Percentiles rank a stretch among this genome's conserved stretches.
These are phyloP conservation scores for Maccullochella peelii DNA, from an alignment of 2,113 vertebrate species.

Conservation along the genomic window DNA sequence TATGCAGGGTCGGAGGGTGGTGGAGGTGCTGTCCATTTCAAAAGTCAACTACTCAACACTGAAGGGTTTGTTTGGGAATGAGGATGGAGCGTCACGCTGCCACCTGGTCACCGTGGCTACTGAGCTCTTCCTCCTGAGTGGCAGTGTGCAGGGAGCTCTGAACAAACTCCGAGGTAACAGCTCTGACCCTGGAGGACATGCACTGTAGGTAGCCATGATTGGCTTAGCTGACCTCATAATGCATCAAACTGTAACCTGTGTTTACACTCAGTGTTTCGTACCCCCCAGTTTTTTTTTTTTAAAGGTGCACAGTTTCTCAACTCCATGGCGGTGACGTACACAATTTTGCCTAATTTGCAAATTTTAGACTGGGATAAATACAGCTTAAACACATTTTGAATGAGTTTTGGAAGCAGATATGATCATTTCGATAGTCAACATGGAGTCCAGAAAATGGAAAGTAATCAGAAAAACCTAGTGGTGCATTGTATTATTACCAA, in stretches of 20 bases:
- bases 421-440: too few relatives aligned
- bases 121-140: constrained; percentile 90
- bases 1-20: constrained; percentile 88
- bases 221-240: not conserved
- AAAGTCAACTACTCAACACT: constrained; percentile 88
- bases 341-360: too few relatives aligned
- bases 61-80: constrained; percentile 88
- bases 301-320: not conserved
- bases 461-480: too few relatives aligned
- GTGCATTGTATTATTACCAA: too few relatives aligned
- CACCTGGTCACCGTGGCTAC: constrained; percentile 90
- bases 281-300: not conserved
- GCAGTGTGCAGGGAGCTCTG: constrained; percentile 87
- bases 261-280: not conserved
- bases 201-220: accelerated
- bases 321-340: not conserved
- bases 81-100: constrained; percentile 86
- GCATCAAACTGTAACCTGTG: not conserved
- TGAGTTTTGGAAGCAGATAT: too few relatives aligned
- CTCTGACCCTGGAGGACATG: not conserved
- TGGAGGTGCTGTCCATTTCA: constrained; percentile 84
- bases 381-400: too few relatives aligned
- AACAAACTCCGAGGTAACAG: constrained; percentile 88
- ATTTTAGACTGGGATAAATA: too few relatives aligned
- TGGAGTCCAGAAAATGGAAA: not conserved